Base-by-base conservation (phyloP, 2,113 vertebrate genomes). In the Sceloporus tristichus region DNA sequence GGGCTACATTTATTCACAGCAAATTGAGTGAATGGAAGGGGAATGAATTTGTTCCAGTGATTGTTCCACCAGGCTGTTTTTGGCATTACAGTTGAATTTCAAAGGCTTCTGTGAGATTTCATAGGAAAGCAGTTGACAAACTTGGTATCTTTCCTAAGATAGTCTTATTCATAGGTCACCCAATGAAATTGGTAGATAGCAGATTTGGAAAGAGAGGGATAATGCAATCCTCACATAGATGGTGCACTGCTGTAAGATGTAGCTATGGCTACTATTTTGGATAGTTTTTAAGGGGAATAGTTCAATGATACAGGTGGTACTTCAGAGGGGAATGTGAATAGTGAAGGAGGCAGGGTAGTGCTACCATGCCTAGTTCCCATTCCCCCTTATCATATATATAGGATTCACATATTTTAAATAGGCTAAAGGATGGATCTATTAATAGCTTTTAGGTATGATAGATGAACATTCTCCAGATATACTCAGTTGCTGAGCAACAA, bases 1-100 rank as follows among this genome's bases (percentile, higher is more conserved):
- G 89, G 83, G 53, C 79, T n/a, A 77, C 38, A 27, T 88, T 90
- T 92, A 89, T 90, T 92, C 89, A 71, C 59, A 88, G 56, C 10
- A 93, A 91, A 83, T 68, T 68, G 21, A 88, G 53, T 89, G 23
- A 76, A 88, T 34, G 68, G 7, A 77, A 84, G 90, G 82, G 73
- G 70, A 48, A 84, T 1, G 8, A 87, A 94, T 88, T 78, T 87
- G 85, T 90, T 89, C 82, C 71, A 70, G 0, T 88, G 18, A 38
- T 91, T 91, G 90, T 48, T 48, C 48, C 48, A 48, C 48, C 48
- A 48, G 48, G 48, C 48, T 42, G 79, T 0, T 74, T 91, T 34
- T 87, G 62, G 18, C 70, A 93, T 40, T 82, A 78, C 2, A 66
- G 29, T 82, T 92, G 82, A 40, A 87, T 84, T 88, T 91, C 29